phyloP scores from a whole-genome alignment of 2,797 vertebrate species.

The Anguilla obscura region DNA sequence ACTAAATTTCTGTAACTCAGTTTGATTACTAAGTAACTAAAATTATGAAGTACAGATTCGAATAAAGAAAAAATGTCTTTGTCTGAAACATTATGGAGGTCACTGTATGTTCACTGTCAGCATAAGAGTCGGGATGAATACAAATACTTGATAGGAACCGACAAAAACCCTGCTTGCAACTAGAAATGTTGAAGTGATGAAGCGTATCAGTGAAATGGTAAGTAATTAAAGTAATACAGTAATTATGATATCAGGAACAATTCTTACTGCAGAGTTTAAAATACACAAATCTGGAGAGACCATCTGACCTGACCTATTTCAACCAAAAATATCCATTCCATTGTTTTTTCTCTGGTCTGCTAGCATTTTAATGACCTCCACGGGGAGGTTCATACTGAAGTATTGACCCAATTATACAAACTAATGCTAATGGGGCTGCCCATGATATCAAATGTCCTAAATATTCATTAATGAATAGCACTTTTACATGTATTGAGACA shows the following conservation, averaged over 20 bases:
- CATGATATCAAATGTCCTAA: slow-evolving; percentile 1
- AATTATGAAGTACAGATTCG: no score
- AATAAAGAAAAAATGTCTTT: neutral
- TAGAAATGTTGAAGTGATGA: neutral
- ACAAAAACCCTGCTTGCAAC: no score
- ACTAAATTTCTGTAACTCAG: no score
- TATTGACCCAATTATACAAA: neutral
- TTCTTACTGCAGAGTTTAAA: neutral
- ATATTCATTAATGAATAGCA: neutral
- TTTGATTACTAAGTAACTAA: no score
- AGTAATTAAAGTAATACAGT: neutral
- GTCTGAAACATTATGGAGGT: no score
- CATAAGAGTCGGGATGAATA: no score
- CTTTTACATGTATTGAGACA: neutral
- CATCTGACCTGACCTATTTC: slow-evolving; percentile 12
- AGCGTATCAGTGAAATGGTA: neutral
- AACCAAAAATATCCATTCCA: neutral
- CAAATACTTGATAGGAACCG: no score
- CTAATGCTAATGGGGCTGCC: slow-evolving; percentile 14
- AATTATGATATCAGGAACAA: neutral
- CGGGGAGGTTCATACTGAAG: neutral
- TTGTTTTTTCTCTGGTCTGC: neutral
- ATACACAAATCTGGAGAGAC: neutral
- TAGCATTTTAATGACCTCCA: slow-evolving; percentile 20
- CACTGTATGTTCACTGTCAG: no score